Conservation (phyloP, 2,797 vertebrate species). For the Alectoris magna region DNA sequence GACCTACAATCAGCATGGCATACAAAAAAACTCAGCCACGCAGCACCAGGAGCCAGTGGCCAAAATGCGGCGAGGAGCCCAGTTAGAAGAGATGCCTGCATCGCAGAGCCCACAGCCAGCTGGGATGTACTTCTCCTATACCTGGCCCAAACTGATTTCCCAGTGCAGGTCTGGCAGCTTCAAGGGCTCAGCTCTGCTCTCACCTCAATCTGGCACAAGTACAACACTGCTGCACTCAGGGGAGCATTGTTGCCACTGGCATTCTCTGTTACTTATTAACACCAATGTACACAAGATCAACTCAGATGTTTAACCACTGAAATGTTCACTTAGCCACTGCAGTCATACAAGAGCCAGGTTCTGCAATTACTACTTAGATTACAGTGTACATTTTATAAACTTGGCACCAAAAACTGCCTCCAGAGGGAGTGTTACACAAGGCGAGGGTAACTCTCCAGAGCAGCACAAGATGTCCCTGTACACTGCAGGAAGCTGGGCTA, state of each 20-base stretch:
- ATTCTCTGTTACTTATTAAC: slow-evolving; percentile 39
- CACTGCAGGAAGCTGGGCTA: too few relatives aligned
- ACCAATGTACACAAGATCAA: slow-evolving; percentile 28
- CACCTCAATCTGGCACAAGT: background rate
- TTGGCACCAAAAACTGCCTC: background rate
- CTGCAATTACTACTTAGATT: background rate
- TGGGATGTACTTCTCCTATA: background rate
- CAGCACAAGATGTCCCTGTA: background rate
- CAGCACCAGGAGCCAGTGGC: background rate
- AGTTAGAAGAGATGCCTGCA: background rate
- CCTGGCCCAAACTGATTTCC: background rate
- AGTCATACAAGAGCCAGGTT: background rate
- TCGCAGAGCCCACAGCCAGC: background rate
- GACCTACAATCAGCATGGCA: background rate
- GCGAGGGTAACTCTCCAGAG: background rate
- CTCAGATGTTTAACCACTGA: background rate
- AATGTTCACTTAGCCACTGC: background rate
- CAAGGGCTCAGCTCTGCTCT: slow-evolving; percentile 11
- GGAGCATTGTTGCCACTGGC: background rate
- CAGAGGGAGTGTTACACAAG: background rate
- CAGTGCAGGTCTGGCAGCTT: background rate
- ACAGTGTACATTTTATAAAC: background rate
- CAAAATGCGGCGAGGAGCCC: background rate
- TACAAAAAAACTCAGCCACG: background rate
- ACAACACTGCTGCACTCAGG: background rate